Evolutionary conservation across 1,140 invertebrate species (phyloP).

Genomic region (Thaumatotibia leucotreta): DNA sequence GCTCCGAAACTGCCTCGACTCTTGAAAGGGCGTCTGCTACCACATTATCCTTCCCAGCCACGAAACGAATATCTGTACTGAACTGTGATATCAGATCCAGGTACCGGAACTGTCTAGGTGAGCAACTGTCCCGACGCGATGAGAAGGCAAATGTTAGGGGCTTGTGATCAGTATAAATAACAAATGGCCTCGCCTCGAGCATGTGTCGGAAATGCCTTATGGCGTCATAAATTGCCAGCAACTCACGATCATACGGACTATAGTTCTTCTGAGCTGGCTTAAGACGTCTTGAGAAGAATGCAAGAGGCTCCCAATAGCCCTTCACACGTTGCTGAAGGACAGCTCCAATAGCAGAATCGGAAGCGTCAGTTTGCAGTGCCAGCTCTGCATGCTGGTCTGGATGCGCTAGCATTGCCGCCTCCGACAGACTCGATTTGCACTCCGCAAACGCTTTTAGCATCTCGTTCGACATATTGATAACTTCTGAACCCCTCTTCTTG

Average conservation of each 20-base stretch:
- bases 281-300: neutral
- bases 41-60: conserved; percentile 33
- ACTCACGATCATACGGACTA: conserved; percentile 44
- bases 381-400: neutral
- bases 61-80: conserved; percentile 46
- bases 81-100: conserved; percentile 48
- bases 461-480: neutral
- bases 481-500: neutral
- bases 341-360: neutral
- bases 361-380: neutral
- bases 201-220: conserved; percentile 38
- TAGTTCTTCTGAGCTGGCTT: conserved; percentile 20
- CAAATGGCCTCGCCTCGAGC: conserved; percentile 37
- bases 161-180: conserved; percentile 54
- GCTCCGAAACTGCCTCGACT: conserved; percentile 18
- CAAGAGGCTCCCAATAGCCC: conserved; percentile 19
- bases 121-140: neutral
- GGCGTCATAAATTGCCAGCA: conserved; percentile 37
- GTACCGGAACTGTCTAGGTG: conserved; percentile 35
- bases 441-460: neutral
- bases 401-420: neutral
- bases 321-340: neutral
- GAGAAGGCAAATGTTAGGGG: conserved; percentile 35
- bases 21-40: conserved; percentile 40
- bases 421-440: neutral